Evolutionary conservation across 2,113 vertebrate genomes (phyloP), one percentile per base, ranked within the genome.

Genomic region (Silurus glanis): DNA sequence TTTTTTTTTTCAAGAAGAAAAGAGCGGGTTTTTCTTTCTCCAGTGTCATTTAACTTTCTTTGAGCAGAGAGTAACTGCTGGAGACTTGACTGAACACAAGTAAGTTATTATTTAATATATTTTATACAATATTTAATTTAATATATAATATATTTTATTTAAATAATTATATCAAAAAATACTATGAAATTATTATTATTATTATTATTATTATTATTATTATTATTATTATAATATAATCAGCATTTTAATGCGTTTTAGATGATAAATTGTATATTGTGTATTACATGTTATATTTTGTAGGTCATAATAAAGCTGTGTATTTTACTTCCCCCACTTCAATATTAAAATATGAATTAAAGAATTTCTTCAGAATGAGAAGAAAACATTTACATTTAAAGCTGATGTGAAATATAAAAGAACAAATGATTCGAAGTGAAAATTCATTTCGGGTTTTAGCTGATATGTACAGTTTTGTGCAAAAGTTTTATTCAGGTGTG

Each of bases 51-150:
- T 23, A 82, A 23, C 61, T 67, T 37, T 37, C 56, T 67, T 2
- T 49, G 37, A 23, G 19, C 37, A 62, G 37, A 62, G 37, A 49
- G 37, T 49, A 37, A 81, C 4, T 25, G 6, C 28, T 45, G 25
- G 25, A 16, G 55, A 0, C 55, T 59, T 12, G 17, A 80, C 55
- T 19, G 17, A 49, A 78, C n/a, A 74, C 81, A 74, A 86, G 87
- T 86, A 72, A 80, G 79, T 37, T 37, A 37, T 37, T 37, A 37
- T 37, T 37, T 37, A 37, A 37, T 37, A 37, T 37, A 37, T 37
- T 37, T 37, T 37, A 37, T 37, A 37, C 1, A 37, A 37, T 37
- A 37, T 37, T 37, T 1, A 1, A 37, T 37, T 37, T 37, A 37
- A 37, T n/a, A n/a, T n/a, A n/a, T n/a, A n/a, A n/a, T n/a, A n/a